These are phyloP conservation scores for Corvus cornix DNA, from an alignment of 2,113 vertebrate species.

Conservation along the genomic window DNA sequence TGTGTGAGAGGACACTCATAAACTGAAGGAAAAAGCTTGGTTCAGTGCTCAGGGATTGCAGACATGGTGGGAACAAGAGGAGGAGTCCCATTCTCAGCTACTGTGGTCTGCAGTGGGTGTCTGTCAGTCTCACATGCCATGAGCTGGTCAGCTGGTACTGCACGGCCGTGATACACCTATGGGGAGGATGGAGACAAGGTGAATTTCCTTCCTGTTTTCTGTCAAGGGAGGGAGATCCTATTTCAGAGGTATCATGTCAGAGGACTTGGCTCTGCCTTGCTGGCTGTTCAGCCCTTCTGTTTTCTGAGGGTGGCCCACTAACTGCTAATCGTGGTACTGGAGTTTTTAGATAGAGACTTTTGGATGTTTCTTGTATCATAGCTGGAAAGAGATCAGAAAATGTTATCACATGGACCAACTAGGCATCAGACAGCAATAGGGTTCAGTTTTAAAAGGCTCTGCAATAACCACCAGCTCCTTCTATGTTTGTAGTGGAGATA, in stretches of 20 bases:
- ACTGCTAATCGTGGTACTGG: neutral
- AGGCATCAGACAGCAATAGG: neutral
- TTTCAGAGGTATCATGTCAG: neutral
- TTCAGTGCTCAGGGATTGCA: neutral
- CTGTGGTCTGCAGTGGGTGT: neutral
- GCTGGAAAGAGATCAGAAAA: neutral
- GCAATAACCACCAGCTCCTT: neutral
- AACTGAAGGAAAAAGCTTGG: neutral
- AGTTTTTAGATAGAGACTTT: neutral
- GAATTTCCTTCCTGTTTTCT: neutral
- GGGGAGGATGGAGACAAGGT: neutral
- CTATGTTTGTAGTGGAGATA: neutral
- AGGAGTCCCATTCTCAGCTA: neutral
- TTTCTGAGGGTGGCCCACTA: neutral
- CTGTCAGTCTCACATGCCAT: accelerated
- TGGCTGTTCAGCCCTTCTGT: neutral
- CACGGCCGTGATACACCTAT: accelerated
- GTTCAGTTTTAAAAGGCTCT: neutral
- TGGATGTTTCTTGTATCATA: neutral
- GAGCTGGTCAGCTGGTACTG: neutral
- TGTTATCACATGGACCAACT: neutral
- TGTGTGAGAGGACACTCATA: neutral
- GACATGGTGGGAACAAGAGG: accelerated
- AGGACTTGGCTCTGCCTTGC: neutral
- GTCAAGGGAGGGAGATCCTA: neutral